phyloP scores from a whole-genome alignment of 2,888 invertebrate species.

The Chrysolina haemoptera region DNA sequence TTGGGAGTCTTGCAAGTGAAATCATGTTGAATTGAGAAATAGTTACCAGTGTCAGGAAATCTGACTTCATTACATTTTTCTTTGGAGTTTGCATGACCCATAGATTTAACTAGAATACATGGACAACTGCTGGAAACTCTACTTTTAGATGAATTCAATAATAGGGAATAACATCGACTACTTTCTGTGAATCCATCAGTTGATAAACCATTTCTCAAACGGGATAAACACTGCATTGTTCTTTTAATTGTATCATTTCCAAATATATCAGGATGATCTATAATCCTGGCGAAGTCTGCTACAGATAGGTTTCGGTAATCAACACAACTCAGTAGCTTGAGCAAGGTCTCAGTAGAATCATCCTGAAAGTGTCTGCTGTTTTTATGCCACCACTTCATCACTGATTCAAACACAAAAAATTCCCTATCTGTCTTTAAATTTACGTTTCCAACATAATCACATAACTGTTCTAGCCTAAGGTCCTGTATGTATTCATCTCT shows the following conservation, averaged over 20 bases:
- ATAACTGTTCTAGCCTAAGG: slow-evolving; percentile 62
- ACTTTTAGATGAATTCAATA: slow-evolving; percentile 42
- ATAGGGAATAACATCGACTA: slow-evolving; percentile 42
- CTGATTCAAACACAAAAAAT: slow-evolving; percentile 64
- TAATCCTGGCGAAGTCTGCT: slow-evolving; percentile 60
- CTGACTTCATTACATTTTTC: slow-evolving; percentile 25
- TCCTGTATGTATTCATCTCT: slow-evolving; percentile 59
- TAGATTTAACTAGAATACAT: slow-evolving; percentile 49
- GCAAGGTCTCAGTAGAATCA: slow-evolving; percentile 49
- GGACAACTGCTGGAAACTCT: slow-evolving; percentile 47
- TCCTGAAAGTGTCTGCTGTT: slow-evolving; percentile 49
- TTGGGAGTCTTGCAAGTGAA: too few relatives aligned
- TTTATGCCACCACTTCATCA: slow-evolving; percentile 67
- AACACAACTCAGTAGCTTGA: slow-evolving; percentile 62
- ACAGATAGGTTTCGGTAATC: slow-evolving; percentile 58
- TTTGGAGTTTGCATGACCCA: slow-evolving; percentile 22
- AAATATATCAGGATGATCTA: slow-evolving; percentile 59
- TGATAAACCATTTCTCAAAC: slow-evolving; percentile 47
- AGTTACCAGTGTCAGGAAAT: slow-evolving; percentile 50
- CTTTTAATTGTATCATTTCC: slow-evolving; percentile 53
- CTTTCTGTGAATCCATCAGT: slow-evolving; percentile 44
- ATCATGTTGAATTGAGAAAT: background rate
- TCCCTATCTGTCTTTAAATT: slow-evolving; percentile 59
- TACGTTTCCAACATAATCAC: slow-evolving; percentile 64
- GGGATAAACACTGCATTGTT: slow-evolving; percentile 57